These are phyloP conservation scores for Spodoptera exigua DNA, from an alignment of 2,888 invertebrate genomes.

Conservation along the genomic window DNA sequence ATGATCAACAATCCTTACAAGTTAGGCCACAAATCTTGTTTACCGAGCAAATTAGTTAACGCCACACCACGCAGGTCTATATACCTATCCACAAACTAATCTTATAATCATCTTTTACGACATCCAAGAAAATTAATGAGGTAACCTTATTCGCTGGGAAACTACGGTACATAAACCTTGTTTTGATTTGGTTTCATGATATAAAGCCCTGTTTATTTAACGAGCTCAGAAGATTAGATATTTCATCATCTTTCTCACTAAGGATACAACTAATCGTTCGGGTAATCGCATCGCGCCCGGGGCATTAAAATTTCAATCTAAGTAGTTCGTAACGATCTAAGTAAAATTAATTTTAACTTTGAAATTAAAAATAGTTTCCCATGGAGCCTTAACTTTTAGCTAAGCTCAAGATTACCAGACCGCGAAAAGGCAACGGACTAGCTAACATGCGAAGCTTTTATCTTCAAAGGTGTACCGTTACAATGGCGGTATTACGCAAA, in stretches of 20 bases:
- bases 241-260: conserved; percentile 14
- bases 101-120: conserved; percentile 41
- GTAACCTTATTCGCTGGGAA: conserved; percentile 12
- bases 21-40: conserved; percentile 10
- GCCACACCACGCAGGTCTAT: conserved; percentile 8
- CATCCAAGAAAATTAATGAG: conserved; percentile 34
- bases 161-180: conserved; percentile 26
- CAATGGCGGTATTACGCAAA: conserved; percentile 78
- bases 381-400: conserved; percentile 40
- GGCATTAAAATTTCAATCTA: conserved; percentile 37
- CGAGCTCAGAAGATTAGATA: conserved; percentile 5
- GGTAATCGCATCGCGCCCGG: conserved; percentile 22
- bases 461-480: conserved; percentile 79
- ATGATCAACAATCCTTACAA: neutral
- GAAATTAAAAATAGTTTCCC: conserved; percentile 51
- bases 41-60: conserved; percentile 14
- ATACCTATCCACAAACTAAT: conserved; percentile 28
- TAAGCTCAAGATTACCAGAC: conserved; percentile 66
- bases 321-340: conserved; percentile 26
- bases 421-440: conserved; percentile 71
- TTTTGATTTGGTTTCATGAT: conserved; percentile 33
- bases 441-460: conserved; percentile 73
- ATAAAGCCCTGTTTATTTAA: conserved; percentile 14
- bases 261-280: conserved; percentile 19
- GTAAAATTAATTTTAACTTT: conserved; percentile 53